Evolutionary conservation across 2,888 invertebrate species (phyloP), one percentile per base, ranked within the genome.

Genomic region (Amphipyra berbera): DNA sequence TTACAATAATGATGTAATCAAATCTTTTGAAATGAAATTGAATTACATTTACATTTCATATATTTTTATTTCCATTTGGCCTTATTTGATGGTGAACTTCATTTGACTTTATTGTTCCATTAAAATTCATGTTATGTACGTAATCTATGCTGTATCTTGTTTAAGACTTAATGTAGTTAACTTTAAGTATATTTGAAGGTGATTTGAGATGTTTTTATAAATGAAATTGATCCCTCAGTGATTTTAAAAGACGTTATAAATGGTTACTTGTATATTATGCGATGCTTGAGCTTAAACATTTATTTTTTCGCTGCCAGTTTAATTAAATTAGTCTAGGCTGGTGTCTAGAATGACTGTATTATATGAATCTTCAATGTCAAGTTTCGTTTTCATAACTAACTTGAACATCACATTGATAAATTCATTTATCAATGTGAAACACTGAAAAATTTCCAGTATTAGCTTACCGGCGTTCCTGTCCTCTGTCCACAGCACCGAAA

Each of bases 371-470:
- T 63, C 33, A 46, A 35, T 56, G 45, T 42, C 48, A 57, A 40
- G 15, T 65, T 68, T 68, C 40, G 42, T 49, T 49, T 68, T 68
- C 40, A 9, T 48, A 48, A 56, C 52, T 52, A 45, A 38, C 21
- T 62, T 56, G 8, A 33, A 21, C n/a, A n/a, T n/a, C n/a, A n/a
- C n/a, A n/a, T n/a, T n/a, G n/a, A n/a, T n/a, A n/a, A n/a, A n/a
- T n/a, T 38, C 6, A 30, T 30, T 30, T 30, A 30, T 30, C n/a
- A n/a, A n/a, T n/a, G n/a, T n/a, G n/a, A n/a, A n/a, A n/a, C n/a
- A n/a, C n/a, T n/a, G n/a, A n/a, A n/a, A n/a, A n/a, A n/a, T n/a
- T n/a, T n/a, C n/a, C n/a, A n/a, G n/a, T n/a, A n/a, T n/a, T n/a
- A n/a, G n/a, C n/a, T n/a, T n/a, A n/a, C n/a, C n/a, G n/a, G n/a